Conservation (phyloP, 2,113 vertebrate species). For the Poeciliopsis turrubarensis region DNA sequence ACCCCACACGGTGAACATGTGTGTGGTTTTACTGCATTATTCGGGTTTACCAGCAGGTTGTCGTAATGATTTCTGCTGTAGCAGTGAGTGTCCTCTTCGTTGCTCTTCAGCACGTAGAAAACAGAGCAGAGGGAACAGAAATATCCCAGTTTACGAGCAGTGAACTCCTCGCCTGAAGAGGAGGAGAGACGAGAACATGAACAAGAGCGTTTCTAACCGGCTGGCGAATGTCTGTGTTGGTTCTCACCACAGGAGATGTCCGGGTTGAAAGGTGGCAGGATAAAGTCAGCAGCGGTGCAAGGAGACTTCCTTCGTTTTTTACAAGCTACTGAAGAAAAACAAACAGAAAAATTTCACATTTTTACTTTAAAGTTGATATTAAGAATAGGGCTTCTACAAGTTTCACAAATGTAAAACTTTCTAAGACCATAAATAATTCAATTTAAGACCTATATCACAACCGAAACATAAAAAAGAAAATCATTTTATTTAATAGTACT, state of each 20-base stretch:
- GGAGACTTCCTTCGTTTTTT: slow-evolving; percentile 49
- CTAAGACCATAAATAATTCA: too few relatives aligned
- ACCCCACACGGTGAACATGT: background rate
- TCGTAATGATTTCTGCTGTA: slow-evolving; percentile 55
- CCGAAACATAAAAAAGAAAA: background rate
- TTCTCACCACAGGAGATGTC: slow-evolving; percentile 70
- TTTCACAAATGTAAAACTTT: too few relatives aligned
- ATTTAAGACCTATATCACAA: background rate
- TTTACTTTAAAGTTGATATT: too few relatives aligned
- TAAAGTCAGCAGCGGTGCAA: slow-evolving; percentile 8
- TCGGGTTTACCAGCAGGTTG: slow-evolving; percentile 51
- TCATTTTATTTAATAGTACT: too few relatives aligned
- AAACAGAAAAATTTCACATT: background rate
- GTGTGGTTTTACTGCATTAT: background rate
- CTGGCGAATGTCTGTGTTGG: background rate
- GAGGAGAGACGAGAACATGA: background rate
- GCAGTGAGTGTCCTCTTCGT: slow-evolving; percentile 48
- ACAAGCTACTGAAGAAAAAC: slow-evolving; percentile 26
- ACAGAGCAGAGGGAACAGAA: slow-evolving; percentile 76
- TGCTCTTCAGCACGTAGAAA: slow-evolving; percentile 49
- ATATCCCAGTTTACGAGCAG: slow-evolving; percentile 74
- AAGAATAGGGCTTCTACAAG: too few relatives aligned
- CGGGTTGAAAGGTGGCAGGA: slow-evolving; percentile 63
- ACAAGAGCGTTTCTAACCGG: background rate
- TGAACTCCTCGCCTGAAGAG: slow-evolving; percentile 73